A percentile compares a stretch with the other conserved stretches of the same genome.
Evolutionary conservation across 2,888 invertebrate genomes (phyloP).

Genomic region (Andrena bucephala): DNA sequence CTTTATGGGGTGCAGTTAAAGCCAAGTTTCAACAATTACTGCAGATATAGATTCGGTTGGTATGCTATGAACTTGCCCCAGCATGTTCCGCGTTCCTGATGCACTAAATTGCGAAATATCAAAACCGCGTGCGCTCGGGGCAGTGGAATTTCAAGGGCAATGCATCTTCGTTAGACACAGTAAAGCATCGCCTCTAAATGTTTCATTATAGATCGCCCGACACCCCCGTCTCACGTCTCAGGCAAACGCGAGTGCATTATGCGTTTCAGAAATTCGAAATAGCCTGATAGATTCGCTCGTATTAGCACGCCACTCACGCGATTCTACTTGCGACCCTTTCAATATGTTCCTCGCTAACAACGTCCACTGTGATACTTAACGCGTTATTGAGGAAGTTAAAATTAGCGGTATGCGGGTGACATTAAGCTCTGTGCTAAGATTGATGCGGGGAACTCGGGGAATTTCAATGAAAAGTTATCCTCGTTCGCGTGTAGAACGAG

Average conservation of each 20-base stretch:
- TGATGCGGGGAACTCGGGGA: not conserved
- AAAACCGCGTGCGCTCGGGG: slow-evolving; percentile 22
- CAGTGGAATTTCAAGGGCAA: slow-evolving; percentile 15
- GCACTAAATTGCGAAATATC: slow-evolving; percentile 40
- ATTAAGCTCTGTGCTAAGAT: not conserved
- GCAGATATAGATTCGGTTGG: not conserved
- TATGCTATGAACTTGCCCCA: not conserved
- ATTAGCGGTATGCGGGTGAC: not conserved
- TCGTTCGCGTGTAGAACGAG: not conserved
- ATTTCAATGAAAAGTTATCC: not conserved
- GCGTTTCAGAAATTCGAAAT: not conserved
- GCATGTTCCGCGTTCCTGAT: not conserved
- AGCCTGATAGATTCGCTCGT: not conserved
- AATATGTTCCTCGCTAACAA: not conserved
- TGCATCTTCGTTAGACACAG: slow-evolving; percentile 37
- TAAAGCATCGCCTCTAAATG: slow-evolving; percentile 13
- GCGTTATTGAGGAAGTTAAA: not conserved
- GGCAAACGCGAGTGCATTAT: slow-evolving; percentile 14
- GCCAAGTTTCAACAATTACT: not conserved
- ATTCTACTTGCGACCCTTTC: not conserved
- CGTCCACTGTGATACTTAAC: not conserved
- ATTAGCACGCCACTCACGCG: not conserved
- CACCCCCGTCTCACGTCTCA: not conserved
- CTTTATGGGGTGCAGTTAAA: not conserved
- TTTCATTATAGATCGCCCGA: slow-evolving; percentile 39